Conservation (phyloP, 2,113 vertebrate genomes). For the Pluvianellus socialis region DNA sequence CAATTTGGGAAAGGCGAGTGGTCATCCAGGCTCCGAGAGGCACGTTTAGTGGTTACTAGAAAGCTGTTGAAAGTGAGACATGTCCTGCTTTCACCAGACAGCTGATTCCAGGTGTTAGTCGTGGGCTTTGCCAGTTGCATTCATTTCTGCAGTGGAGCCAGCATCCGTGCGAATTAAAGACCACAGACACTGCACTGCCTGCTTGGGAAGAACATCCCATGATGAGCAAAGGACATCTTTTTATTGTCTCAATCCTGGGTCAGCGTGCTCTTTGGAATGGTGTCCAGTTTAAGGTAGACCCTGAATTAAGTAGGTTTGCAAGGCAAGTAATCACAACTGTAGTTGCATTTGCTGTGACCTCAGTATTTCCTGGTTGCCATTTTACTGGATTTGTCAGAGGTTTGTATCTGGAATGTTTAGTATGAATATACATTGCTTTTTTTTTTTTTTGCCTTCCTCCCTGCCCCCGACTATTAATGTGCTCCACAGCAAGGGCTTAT, state of each 20-base stretch:
- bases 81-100: neutral
- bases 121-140: neutral
- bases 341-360: neutral
- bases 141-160: neutral
- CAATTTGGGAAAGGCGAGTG: neutral
- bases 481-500: neutral
- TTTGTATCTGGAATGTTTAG: constrained; percentile 8
- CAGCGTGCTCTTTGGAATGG: neutral
- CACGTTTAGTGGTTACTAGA: neutral
- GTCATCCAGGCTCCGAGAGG: neutral
- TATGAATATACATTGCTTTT: constrained; percentile 5
- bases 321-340: neutral
- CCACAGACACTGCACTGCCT: neutral
- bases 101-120: neutral
- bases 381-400: constrained; percentile 3
- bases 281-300: neutral
- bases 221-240: neutral
- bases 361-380: neutral
- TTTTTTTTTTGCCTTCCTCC: no score
- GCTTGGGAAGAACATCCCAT: neutral
- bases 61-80: neutral
- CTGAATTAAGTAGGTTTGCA: neutral
- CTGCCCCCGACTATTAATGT: neutral
- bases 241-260: neutral
- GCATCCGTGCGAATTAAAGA: neutral